A percentile compares a stretch with the other conserved stretches of the same genome.
Evolutionary conservation across 2,888 invertebrate species (phyloP).

Genomic region (Colletes collaris): DNA sequence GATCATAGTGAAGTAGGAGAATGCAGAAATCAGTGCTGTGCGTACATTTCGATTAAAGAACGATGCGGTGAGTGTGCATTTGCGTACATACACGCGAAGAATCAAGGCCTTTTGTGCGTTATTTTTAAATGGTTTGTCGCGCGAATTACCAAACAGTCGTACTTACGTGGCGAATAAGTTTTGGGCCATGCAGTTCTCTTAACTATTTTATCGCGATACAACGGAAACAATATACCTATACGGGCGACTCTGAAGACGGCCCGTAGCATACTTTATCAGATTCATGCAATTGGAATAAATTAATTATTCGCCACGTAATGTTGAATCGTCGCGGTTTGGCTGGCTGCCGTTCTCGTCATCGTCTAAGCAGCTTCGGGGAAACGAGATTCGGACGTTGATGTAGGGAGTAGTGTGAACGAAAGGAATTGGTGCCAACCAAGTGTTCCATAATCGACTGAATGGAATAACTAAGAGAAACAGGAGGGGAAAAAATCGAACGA

Average conservation of each 20-base stretch:
- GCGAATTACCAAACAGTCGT: neutral
- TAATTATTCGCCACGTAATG: slow-evolving; percentile 41
- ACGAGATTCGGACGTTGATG: neutral
- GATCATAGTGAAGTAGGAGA: slow-evolving; percentile 46
- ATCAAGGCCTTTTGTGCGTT: slow-evolving; percentile 13
- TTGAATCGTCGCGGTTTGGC: slow-evolving; percentile 4
- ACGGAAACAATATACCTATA: no score
- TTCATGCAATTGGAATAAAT: neutral
- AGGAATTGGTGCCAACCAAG: slow-evolving; percentile 44
- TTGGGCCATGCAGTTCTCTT: no score
- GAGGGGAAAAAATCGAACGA: slow-evolving; percentile 5
- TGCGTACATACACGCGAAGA: slow-evolving; percentile 57
- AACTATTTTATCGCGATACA: neutral
- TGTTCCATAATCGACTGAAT: slow-evolving; percentile 35
- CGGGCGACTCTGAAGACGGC: neutral
- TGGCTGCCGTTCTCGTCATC: neutral
- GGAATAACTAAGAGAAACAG: slow-evolving; percentile 3
- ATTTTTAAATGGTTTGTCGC: slow-evolving; percentile 17
- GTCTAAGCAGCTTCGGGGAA: neutral
- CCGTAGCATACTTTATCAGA: neutral
- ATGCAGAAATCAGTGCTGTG: slow-evolving; percentile 77
- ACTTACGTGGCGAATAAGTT: slow-evolving; percentile 38
- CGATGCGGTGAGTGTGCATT: slow-evolving; percentile 65
- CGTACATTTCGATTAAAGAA: slow-evolving; percentile 74
- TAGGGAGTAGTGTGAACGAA: neutral